Percentiles rank a stretch among this genome's conserved stretches.
Evolutionary conservation across 1,140 invertebrate genomes (phyloP).

Genomic region (Plectus sambesii): DNA sequence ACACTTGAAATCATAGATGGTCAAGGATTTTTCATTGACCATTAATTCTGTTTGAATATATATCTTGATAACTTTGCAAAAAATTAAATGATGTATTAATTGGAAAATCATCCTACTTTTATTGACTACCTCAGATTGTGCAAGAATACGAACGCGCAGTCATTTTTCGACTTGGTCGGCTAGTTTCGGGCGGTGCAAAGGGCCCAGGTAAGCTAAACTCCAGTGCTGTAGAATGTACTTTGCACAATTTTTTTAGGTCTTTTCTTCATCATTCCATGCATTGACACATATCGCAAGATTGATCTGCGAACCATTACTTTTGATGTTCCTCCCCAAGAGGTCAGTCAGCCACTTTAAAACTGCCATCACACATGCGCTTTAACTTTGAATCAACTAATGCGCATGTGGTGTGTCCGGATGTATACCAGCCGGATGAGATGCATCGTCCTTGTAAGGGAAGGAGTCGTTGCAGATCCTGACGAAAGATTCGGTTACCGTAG

Average conservation of each 20-base stretch:
- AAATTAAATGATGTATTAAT: too few relatives aligned
- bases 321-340: slow-evolving; percentile 52
- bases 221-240: slow-evolving; percentile 8
- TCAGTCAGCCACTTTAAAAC: slow-evolving; percentile 23
- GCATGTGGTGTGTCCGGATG: too few relatives aligned
- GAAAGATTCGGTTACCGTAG: slow-evolving; percentile 54
- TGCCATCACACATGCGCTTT: background rate
- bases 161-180: slow-evolving; percentile 52
- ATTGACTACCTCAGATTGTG: slow-evolving; percentile 49
- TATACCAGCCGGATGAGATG: too few relatives aligned
- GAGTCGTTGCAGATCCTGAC: slow-evolving; percentile 53
- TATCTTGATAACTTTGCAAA: too few relatives aligned
- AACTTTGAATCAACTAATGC: too few relatives aligned
- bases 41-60: too few relatives aligned
- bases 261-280: slow-evolving; percentile 54
- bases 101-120: background rate
- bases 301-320: slow-evolving; percentile 50
- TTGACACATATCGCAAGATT: slow-evolving; percentile 50
- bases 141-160: slow-evolving; percentile 53
- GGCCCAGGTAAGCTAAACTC: slow-evolving; percentile 47
- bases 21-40: too few relatives aligned
- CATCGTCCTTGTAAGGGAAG: too few relatives aligned
- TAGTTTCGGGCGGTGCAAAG: slow-evolving; percentile 52
- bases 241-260: slow-evolving; percentile 47
- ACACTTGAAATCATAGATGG: too few relatives aligned